Evolutionary conservation across 1,140 invertebrate species (phyloP), one percentile per base, ranked within the genome.

Genomic region (Proales similis): DNA sequence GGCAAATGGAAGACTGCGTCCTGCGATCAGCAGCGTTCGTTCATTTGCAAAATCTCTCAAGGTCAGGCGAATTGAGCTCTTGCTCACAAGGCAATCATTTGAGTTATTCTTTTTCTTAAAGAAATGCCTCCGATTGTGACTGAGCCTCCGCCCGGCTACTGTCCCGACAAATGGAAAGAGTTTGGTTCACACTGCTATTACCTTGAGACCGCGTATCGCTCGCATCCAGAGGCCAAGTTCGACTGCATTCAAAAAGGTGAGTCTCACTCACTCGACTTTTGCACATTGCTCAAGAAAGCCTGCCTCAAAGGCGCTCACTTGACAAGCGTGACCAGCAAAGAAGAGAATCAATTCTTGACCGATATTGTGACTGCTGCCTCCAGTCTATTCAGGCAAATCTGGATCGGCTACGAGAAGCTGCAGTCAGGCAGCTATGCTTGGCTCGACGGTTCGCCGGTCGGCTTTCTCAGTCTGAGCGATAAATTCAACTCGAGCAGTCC

Each of bases 161-260:
- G 51, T 43, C 36, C 36, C 3, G 27, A 42, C 32, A 42, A 26
- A 42, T 57, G 51, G 51, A 4, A 57, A 27, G 51, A 42, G 20
- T 57, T 42, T 57, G 51, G 51, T 27, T 17, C 51, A 0, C 45
- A 42, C 20, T 57, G 51, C 22, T 57, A 57, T 12, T 42, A 57
- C 39, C 32, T 57, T 4, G 51, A 57, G 7, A 4, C 19, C 11
- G 45, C 29, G 39, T 26, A 27, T 20, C 39, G 51, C 39, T 57
- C 51, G 17, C 45, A 14, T 42, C 36, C 36, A 9, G 51, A 57
- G 39, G 51, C 51, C 45, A 57, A 57, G 32, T 42, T 57, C 45
- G 51, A 57, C 19, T 57, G 51, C 17, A 19, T 42, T 14, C 51
- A 57, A 57, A n/a, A n/a, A n/a, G n/a, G n/a, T n/a, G n/a, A n/a